Base-by-base conservation (phyloP, 2,888 invertebrate species). In the Tyria jacobaeae region DNA sequence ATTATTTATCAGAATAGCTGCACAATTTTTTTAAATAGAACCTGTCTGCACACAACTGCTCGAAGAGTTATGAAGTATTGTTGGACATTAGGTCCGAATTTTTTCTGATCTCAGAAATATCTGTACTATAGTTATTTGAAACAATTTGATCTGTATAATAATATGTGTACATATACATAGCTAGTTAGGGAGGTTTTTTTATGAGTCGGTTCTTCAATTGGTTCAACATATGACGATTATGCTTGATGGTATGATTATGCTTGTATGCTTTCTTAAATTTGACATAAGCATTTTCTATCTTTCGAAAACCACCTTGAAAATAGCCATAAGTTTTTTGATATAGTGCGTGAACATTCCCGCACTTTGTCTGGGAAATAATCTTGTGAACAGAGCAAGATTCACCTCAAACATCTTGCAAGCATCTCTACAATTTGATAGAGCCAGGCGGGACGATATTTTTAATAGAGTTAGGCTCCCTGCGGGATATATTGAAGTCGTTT, bases 321-420 rank as follows among this genome's bases (percentile, higher is more conserved):
- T 17, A 7, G 31, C 44, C 65, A 6, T 25, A 68, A 39, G 52
- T 24, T 56, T 67, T 50, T 63, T 17, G 48, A 53, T 64, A 2
- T 56, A 84, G 89, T 90, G 88, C 80, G 89, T 81, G 58, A 66
- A 81, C 70, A 87, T 85, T 84, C 79, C 79, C 71, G 72, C 79
- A 81, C 78, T 77, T 75, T 80, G 81, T 82, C 85, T 84, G 86
- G 87, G 90, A 91, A 90, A 91, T 92, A 91, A 91, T 92, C 89
- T 91, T 82, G 81, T 79, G 87, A 85, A 88, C 85, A 88, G 85
- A 86, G 85, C 81, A 80, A 85, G 88, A 89, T 87, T 87, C 83
- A 76, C 89, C 89, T 79, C 89, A 85, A 88, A 84, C 86, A 87
- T 85, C 85, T 84, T 80, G 78, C 73, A 81, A 79, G 82, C 79